A percentile compares a stretch with the other conserved stretches of the same genome.
Conservation (phyloP, 1,140 invertebrate species). For the Drosophila triauraria region DNA sequence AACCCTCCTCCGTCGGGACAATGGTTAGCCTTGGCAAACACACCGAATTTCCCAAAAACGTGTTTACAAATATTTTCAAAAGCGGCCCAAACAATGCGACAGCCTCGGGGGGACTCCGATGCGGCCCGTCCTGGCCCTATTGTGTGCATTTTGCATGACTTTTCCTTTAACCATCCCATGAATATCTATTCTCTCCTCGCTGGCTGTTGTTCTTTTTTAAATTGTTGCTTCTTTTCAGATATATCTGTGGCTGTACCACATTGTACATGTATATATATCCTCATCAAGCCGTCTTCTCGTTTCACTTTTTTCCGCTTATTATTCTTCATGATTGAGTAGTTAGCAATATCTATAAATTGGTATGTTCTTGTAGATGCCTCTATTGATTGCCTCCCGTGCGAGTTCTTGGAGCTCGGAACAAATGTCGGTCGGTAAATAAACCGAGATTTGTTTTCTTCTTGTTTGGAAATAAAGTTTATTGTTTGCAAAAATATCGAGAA, state of each 20-base stretch:
- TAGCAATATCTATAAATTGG: slow-evolving; percentile 45
- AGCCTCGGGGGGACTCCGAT: slow-evolving; percentile 34
- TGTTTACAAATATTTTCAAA: slow-evolving; percentile 84
- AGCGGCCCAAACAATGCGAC: slow-evolving; percentile 65
- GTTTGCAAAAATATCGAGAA: slow-evolving; percentile 34
- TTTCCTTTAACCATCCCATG: slow-evolving; percentile 49
- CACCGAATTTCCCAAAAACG: slow-evolving; percentile 69
- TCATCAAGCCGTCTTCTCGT: not conserved
- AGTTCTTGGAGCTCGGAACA: slow-evolving; percentile 35
- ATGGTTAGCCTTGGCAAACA: slow-evolving; percentile 60
- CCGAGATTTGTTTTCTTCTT: slow-evolving; percentile 24
- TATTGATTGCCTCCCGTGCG: slow-evolving; percentile 19
- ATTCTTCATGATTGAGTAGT: slow-evolving; percentile 47
- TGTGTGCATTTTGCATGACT: slow-evolving; percentile 66
- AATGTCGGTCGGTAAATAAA: slow-evolving; percentile 45
- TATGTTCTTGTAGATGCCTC: slow-evolving; percentile 45
- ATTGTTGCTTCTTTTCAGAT: slow-evolving; percentile 46
- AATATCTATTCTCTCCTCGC: slow-evolving; percentile 25
- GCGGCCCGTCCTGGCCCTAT: slow-evolving; percentile 23
- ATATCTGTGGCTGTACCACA: slow-evolving; percentile 24
- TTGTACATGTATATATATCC: not conserved
- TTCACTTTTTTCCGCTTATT: slow-evolving; percentile 36
- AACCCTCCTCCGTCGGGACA: slow-evolving; percentile 55
- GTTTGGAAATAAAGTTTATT: slow-evolving; percentile 31
- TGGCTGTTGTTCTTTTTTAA: slow-evolving; percentile 48